Conservation (phyloP, 1,140 invertebrate genomes). For the Nephotettix cincticeps region DNA sequence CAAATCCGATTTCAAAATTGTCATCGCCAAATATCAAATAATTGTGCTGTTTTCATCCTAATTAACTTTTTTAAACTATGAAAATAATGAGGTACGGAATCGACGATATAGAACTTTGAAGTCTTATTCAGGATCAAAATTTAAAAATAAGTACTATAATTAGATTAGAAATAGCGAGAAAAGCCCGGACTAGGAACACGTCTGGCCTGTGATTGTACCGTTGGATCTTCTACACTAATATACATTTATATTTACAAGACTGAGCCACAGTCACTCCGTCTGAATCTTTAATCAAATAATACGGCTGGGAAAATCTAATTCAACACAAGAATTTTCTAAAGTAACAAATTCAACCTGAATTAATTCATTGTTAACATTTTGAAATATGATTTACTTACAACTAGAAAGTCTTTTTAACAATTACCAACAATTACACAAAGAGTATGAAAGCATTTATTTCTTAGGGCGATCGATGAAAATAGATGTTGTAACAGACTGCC, state of each 20-base stretch:
- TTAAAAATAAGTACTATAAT: neutral
- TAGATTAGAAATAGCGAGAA: neutral
- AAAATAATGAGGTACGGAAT: neutral
- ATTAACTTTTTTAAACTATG: neutral
- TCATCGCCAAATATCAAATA: neutral
- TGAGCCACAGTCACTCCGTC: neutral
- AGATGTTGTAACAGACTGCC: conserved; percentile 19
- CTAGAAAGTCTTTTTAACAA: conserved; percentile 23
- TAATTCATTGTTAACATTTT: conserved; percentile 26
- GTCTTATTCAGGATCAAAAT: neutral
- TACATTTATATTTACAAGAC: conserved; percentile 7
- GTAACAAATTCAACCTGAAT: conserved; percentile 22
- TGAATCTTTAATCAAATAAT: neutral
- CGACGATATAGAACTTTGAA: neutral
- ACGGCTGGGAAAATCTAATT: neutral
- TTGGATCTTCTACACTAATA: conserved; percentile 31
- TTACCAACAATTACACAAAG: conserved; percentile 22
- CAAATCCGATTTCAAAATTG: neutral
- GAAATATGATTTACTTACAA: conserved; percentile 30
- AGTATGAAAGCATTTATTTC: neutral
- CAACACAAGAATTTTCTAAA: conserved; percentile 4
- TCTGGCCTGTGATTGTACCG: conserved; percentile 5
- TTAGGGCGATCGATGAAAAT: conserved; percentile 2
- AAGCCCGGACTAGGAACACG: conserved; percentile 1
- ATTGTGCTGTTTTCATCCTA: neutral